A percentile compares a stretch with the other conserved stretches of the same genome.
These are phyloP conservation scores for Sphinx pinastri DNA, from an alignment of 2,888 invertebrate genomes.

Conservation along the genomic window DNA sequence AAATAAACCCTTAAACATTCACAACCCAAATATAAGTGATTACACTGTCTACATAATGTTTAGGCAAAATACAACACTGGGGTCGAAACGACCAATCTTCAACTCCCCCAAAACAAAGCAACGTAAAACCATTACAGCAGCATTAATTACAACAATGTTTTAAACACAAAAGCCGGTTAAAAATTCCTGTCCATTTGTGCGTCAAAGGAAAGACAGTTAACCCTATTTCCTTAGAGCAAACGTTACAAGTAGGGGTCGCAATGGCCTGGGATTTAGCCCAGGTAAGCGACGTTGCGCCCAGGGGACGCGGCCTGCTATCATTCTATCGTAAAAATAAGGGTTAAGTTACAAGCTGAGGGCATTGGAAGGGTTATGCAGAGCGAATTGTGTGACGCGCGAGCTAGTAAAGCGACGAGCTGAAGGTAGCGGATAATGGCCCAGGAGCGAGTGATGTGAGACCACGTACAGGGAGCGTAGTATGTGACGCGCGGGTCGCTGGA, in stretches of 20 bases:
- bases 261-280: constrained; percentile 42
- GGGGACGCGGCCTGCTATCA: constrained; percentile 33
- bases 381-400: neutral
- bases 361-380: neutral
- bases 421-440: no score
- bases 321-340: constrained; percentile 31
- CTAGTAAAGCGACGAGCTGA: neutral
- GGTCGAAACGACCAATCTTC: constrained; percentile 4
- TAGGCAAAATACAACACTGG: neutral
- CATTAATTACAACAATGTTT: constrained; percentile 27
- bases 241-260: constrained; percentile 42
- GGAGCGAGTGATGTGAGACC: constrained; percentile 1
- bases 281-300: constrained; percentile 44
- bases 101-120: constrained; percentile 6
- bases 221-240: constrained; percentile 47
- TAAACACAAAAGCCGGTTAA: constrained; percentile 32
- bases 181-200: constrained; percentile 38
- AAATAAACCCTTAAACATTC: no score
- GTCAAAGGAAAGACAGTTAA: constrained; percentile 48
- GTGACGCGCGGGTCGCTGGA: constrained; percentile 8
- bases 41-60: neutral
- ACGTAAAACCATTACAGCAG: constrained; percentile 25
- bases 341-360: constrained; percentile 16
- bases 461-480: neutral
- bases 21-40: neutral